Evolutionary conservation across 2,797 vertebrate genomes (phyloP).

Genomic region (Labeo calbasu): DNA sequence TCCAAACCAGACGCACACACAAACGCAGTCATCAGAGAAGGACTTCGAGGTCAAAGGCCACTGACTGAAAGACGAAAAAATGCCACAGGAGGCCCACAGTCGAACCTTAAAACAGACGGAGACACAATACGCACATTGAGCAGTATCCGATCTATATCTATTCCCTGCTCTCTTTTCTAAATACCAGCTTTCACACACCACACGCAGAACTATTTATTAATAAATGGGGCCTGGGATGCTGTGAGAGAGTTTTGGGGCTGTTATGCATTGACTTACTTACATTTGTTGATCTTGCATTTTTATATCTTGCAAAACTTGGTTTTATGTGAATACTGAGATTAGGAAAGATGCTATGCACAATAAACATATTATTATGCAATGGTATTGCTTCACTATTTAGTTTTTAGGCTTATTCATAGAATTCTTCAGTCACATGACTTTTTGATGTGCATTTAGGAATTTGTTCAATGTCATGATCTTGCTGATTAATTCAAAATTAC

Average conservation of each 20-base stretch:
- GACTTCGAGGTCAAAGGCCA: conserved; percentile 83
- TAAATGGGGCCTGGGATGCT: background rate
- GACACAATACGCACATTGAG: conserved; percentile 47
- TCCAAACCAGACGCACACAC: conserved; percentile 87
- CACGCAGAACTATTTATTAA: background rate
- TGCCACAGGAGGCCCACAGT: conserved; percentile 49
- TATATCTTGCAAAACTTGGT: background rate
- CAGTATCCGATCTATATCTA: conserved; percentile 33
- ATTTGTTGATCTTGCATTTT: background rate
- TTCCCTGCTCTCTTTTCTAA: conserved; percentile 19
- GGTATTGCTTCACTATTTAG: background rate
- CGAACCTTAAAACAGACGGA: conserved; percentile 51
- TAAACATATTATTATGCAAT: background rate
- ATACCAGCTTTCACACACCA: conserved; percentile 37
- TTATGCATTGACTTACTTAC: background rate
- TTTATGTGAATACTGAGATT: background rate
- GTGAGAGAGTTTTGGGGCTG: background rate
- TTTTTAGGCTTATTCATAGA: background rate
- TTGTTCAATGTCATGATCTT: background rate
- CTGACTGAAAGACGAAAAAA: conserved; percentile 45
- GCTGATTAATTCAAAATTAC: background rate
- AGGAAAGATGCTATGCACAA: background rate
- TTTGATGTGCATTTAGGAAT: background rate
- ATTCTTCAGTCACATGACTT: background rate
- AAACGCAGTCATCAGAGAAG: conserved; percentile 83